phyloP scores from a whole-genome alignment of 2,113 vertebrate genomes.

The Myiagra hebetior region DNA sequence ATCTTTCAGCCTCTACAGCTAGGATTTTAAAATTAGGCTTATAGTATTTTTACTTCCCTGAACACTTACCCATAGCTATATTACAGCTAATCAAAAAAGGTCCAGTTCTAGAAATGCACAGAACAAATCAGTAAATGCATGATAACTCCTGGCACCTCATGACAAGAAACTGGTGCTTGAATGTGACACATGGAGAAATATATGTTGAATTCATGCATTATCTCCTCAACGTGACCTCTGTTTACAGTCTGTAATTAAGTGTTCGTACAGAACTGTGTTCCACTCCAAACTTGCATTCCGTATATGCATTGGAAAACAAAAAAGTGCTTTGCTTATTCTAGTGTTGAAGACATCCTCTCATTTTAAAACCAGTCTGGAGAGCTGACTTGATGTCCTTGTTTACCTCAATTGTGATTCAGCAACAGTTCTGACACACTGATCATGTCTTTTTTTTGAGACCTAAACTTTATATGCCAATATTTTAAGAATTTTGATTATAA shows the following conservation, averaged over 20 bases:
- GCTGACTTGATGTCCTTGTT: neutral
- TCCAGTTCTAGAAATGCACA: conserved; percentile 49
- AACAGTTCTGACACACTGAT: neutral
- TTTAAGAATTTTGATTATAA: neutral
- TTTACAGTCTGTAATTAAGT: conserved; percentile 61
- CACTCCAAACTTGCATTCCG: neutral
- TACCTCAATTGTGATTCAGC: neutral
- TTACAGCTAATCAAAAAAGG: conserved; percentile 37
- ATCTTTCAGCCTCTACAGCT: conserved; percentile 61
- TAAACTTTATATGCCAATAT: neutral
- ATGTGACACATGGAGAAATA: conserved; percentile 43
- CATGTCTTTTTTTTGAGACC: neutral
- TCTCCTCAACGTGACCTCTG: conserved; percentile 47
- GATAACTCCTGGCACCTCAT: conserved; percentile 36
- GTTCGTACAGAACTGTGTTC: conserved; percentile 20
- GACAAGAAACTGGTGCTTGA: conserved; percentile 34
- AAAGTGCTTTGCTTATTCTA: neutral
- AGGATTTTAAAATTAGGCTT: neutral
- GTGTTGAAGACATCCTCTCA: neutral
- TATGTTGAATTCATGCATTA: conserved; percentile 57
- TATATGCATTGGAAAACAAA: neutral
- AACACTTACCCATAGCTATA: neutral
- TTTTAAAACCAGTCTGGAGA: neutral
- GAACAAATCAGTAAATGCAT: conserved; percentile 29
- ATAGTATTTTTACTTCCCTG: conserved; percentile 1